Percentiles rank a stretch among this genome's conserved stretches.
phyloP scores from a whole-genome alignment of 2,113 vertebrate species.

The Crypturellus undulatus region DNA sequence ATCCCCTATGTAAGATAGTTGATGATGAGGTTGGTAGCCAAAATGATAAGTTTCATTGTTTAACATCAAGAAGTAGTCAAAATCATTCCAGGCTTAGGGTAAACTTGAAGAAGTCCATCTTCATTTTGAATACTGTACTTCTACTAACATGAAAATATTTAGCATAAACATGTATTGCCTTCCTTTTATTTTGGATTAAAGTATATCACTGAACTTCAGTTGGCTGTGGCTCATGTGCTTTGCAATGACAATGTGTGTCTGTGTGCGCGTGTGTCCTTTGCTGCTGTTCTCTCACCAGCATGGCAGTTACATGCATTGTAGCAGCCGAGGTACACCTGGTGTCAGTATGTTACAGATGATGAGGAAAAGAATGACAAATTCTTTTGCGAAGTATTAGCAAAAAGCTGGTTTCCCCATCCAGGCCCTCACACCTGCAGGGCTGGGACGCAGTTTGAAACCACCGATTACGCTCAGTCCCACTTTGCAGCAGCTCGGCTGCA shows the following conservation, averaged over 20 bases:
- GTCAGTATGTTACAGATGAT: conserved; percentile 40
- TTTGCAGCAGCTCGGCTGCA: neutral
- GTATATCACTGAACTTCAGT: neutral
- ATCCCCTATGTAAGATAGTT: neutral
- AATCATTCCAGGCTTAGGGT: neutral
- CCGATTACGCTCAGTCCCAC: conserved; percentile 24
- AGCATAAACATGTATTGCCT: neutral
- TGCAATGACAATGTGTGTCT: neutral
- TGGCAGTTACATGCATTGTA: neutral
- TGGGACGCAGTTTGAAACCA: conserved; percentile 31
- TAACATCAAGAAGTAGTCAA: neutral
- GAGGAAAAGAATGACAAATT: conserved; percentile 52
- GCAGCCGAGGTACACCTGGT: neutral
- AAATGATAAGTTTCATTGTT: neutral
- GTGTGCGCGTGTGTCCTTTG: neutral
- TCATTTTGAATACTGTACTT: neutral
- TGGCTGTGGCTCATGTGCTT: neutral
- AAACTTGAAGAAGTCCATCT: neutral
- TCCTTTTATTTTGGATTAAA: conserved; percentile 12
- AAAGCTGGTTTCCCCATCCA: conserved; percentile 60
- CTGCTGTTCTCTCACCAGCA: neutral
- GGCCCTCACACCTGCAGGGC: conserved; percentile 16
- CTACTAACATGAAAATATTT: neutral
- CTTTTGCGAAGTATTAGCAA: conserved; percentile 49
- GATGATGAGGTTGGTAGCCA: neutral